Base-by-base conservation (phyloP, 1,140 invertebrate genomes). In the Ceratosolen fusciceps region DNA sequence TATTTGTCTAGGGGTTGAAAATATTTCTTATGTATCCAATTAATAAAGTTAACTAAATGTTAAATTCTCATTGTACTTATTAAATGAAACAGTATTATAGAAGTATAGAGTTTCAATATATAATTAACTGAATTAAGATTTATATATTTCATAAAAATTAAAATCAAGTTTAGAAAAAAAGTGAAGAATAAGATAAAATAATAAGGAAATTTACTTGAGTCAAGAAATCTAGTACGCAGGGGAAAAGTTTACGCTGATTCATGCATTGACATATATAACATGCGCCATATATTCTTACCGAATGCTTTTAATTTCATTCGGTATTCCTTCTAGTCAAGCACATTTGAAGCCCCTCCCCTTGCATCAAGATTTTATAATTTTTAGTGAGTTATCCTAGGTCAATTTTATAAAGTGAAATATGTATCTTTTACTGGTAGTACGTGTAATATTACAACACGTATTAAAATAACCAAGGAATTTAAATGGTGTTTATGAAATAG, bases 381-480 rank as follows among this genome's bases (percentile, higher is more conserved):
- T 75, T 52, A 75, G 39, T 43, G 60, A 73, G 19, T 43, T 10
- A 8, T 0, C 12, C 67, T 37, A 24, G 47, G 31, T 73, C 24
- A 16, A 49, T 74, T 65, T 65, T 34, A 16, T 39, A 49, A 74
- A 43, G 62, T 56, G 29, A 49, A 67, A 49, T 76, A 76, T 76
- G 31, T 76, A 14, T 62, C 60, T 24, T 16, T 67, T 67, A 76
- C 49, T 47, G 62, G 19, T 47, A 4, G 62, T 4, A n/a, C 19
- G 3, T 12, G 3, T 34, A n/a, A 8, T 67, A 8, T n/a, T 1
- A 39, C 9, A 12, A 12, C 47, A 10, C 26, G 60, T 67, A 76
- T 67, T 76, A 76, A 76, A 76, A 67, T 54, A 34, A 31, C 39
- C 16, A 12, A 37, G n/a, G 74, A 47, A 76, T 76, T 76, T n/a